Conservation (phyloP, 2,888 invertebrate genomes). For the Platycheirus albimanus region DNA sequence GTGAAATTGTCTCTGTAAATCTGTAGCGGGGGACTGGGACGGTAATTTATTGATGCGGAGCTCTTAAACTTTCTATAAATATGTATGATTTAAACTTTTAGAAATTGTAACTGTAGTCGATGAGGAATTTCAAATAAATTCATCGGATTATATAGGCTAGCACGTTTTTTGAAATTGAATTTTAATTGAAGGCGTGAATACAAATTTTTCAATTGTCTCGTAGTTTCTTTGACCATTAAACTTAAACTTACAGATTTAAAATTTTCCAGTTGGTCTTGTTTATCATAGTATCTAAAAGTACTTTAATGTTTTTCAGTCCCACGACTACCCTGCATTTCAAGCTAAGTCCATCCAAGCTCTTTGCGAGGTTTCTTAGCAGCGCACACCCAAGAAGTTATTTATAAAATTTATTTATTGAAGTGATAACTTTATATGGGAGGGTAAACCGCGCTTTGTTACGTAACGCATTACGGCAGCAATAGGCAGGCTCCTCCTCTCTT, state of each 20-base stretch:
- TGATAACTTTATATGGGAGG: too few relatives aligned
- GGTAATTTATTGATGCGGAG: constrained; percentile 22
- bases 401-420: too few relatives aligned
- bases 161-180: constrained; percentile 1
- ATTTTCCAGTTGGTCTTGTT: neutral
- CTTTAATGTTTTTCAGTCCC: too few relatives aligned
- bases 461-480: too few relatives aligned
- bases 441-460: too few relatives aligned
- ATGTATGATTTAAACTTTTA: constrained; percentile 47
- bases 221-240: neutral
- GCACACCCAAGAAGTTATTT: too few relatives aligned
- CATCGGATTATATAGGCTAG: constrained; percentile 1
- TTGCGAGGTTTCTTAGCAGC: too few relatives aligned
- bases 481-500: too few relatives aligned
- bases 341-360: too few relatives aligned
- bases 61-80: constrained; percentile 23
- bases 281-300: too few relatives aligned
- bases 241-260: neutral
- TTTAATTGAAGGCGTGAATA: constrained; percentile 8
- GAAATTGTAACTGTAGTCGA: constrained; percentile 29
- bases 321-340: too few relatives aligned
- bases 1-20: constrained; percentile 25
- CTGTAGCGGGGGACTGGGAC: constrained; percentile 15
- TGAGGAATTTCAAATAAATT: constrained; percentile 47
- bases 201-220: too few relatives aligned